Percentiles rank a stretch among this genome's conserved stretches.
Conservation (phyloP, 1,140 invertebrate genomes). For the Drosophila rhopaloa region DNA sequence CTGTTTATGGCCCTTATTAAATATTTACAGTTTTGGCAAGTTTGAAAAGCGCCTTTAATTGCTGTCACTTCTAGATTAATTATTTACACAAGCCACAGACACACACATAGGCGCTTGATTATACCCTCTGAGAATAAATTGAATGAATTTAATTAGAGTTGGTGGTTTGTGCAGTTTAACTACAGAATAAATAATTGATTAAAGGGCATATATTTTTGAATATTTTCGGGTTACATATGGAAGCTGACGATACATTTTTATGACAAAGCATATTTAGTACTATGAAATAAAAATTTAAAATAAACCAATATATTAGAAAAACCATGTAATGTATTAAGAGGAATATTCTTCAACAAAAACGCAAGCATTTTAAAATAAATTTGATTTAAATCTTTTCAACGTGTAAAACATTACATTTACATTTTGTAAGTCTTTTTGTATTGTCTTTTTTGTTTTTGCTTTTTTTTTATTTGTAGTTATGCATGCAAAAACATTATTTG, state of each 20-base stretch:
- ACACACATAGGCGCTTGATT: slow-evolving; percentile 2
- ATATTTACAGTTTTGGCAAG: slow-evolving; percentile 70
- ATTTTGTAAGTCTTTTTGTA: too few relatives aligned
- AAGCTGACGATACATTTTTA: too few relatives aligned
- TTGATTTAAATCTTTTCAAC: too few relatives aligned
- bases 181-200: slow-evolving; percentile 19
- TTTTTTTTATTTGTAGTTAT: neutral
- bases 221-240: neutral
- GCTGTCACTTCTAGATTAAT: slow-evolving; percentile 78
- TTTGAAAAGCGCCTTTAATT: slow-evolving; percentile 79
- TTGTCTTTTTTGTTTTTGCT: too few relatives aligned
- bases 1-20: slow-evolving; percentile 70
- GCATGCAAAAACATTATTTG: neutral
- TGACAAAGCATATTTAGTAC: too few relatives aligned
- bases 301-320: too few relatives aligned
- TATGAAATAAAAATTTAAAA: too few relatives aligned
- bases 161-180: slow-evolving; percentile 18
- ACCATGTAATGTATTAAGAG: too few relatives aligned
- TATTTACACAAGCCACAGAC: slow-evolving; percentile 61
- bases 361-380: too few relatives aligned
- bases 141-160: slow-evolving; percentile 32
- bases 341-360: too few relatives aligned
- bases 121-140: slow-evolving; percentile 35
- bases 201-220: neutral
- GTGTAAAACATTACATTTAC: too few relatives aligned